Evolutionary conservation across 2,113 vertebrate species (phyloP).

Genomic region (Cyprinodon tularosa): DNA sequence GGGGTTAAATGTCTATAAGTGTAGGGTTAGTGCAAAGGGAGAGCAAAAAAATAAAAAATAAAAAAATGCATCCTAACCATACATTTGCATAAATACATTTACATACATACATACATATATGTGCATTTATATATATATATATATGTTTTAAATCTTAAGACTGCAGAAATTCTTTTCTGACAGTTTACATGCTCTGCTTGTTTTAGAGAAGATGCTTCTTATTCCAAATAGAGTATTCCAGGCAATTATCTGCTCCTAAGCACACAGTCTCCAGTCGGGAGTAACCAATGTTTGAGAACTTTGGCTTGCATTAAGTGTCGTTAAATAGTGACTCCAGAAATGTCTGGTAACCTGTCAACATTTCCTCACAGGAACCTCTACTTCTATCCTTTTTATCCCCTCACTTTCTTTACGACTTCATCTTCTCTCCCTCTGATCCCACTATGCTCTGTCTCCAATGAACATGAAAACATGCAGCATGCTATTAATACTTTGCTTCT

Average conservation of each 20-base stretch:
- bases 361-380: slow-evolving; percentile 23
- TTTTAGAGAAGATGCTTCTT: slow-evolving; percentile 6
- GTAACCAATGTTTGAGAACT: slow-evolving; percentile 32
- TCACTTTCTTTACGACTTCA: background rate
- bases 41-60: no score
- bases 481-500: background rate
- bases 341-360: slow-evolving; percentile 49
- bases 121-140: no score
- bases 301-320: slow-evolving; percentile 41
- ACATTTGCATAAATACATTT: no score
- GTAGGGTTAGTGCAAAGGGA: no score
- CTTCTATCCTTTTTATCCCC: background rate
- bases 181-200: background rate
- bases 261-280: background rate
- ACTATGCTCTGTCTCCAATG: background rate
- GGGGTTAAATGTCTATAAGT: no score
- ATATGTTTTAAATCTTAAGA: background rate
- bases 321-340: slow-evolving; percentile 51
- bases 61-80: no score
- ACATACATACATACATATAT: no score
- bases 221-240: slow-evolving; percentile 2
- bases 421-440: background rate
- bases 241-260: slow-evolving; percentile 5
- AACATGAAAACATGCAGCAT: background rate
- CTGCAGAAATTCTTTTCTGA: background rate